Evolutionary conservation across 2,888 invertebrate species (phyloP).

Genomic region (Heteropelma amictum): DNA sequence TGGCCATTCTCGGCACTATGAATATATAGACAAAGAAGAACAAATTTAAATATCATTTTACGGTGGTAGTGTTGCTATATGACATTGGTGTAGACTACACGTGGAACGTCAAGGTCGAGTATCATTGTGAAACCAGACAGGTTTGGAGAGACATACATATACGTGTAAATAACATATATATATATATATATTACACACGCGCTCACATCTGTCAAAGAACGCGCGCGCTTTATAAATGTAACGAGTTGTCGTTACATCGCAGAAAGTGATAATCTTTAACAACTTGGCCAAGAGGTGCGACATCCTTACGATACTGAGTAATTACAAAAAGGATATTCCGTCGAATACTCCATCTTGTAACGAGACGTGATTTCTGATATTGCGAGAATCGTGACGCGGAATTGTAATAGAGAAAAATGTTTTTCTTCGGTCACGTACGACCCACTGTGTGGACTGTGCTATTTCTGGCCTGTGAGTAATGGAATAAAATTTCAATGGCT

Average conservation of each 20-base stretch:
- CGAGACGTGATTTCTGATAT: conserved; percentile 1
- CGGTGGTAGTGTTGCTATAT: no score
- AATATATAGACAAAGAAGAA: neutral
- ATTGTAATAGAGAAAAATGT: conserved; percentile 22
- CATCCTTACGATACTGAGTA: no score
- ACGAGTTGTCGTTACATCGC: no score
- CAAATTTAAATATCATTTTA: neutral
- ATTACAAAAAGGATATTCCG: no score
- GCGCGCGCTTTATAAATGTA: neutral
- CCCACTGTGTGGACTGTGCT: conserved; percentile 38
- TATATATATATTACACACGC: neutral
- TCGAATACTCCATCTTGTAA: no score
- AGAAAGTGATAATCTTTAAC: no score
- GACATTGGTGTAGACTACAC: no score
- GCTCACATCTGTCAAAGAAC: neutral
- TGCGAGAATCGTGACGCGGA: neutral
- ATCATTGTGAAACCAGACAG: no score
- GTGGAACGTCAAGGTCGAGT: conserved; percentile 15
- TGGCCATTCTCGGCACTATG: neutral
- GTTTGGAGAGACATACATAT: no score
- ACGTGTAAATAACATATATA: no score
- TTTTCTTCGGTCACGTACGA: conserved; percentile 11
- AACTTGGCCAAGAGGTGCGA: no score
- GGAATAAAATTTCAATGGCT: neutral
- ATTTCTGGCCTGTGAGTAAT: conserved; percentile 53